Base-by-base conservation (phyloP, 2,113 vertebrate species). In the Plectropomus leopardus region DNA sequence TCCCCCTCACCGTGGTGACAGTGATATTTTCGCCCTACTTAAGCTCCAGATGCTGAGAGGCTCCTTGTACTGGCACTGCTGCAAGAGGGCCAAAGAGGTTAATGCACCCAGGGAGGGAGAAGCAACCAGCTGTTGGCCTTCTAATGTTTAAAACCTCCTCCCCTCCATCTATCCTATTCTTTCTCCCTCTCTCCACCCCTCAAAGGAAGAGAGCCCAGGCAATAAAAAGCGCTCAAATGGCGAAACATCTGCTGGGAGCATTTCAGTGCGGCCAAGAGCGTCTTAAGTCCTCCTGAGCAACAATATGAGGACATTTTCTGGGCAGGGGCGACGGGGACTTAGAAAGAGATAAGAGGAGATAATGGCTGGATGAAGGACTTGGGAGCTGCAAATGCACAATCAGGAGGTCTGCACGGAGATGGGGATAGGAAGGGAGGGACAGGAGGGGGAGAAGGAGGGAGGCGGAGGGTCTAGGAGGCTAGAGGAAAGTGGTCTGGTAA, bases 71-170 rank as follows among this genome's bases (percentile, higher is more conserved):
- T 88, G 85, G 74, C 84, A 80, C 78, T 88, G 89, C 85, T 87
- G 86, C 89, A 88, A 90, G 84, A 86, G 89, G 90, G 86, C 91
- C 91, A 94, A 30, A 84, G 86, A 93, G 93, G 93, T 94, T 93
- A 94, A 93, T 94, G 93, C 92, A 92, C 92, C 75, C 82, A 81
- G 88, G 89, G 88, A 92, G 87, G 83, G 82, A 86, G 86, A 89
- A 48, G 85, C 91, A 92, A 93, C 89, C 92, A 94, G 93, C 93
- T 93, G 93, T 93, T 94, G 85, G 93, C 92, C 92, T 91, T 94
- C 91, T 92, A 92, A 93, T 90, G 87, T 91, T 92, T 88, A 90
- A 91, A 93, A 90, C 71, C 72, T 78, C 84, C 86, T 86, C 82
- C 59, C 55, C 36, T 80, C 70, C 61, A 64, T 83, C 72, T 57